Evolutionary conservation across 2,113 vertebrate species (phyloP), one percentile per base, ranked within the genome.

Genomic region (Platycercus adscitus): DNA sequence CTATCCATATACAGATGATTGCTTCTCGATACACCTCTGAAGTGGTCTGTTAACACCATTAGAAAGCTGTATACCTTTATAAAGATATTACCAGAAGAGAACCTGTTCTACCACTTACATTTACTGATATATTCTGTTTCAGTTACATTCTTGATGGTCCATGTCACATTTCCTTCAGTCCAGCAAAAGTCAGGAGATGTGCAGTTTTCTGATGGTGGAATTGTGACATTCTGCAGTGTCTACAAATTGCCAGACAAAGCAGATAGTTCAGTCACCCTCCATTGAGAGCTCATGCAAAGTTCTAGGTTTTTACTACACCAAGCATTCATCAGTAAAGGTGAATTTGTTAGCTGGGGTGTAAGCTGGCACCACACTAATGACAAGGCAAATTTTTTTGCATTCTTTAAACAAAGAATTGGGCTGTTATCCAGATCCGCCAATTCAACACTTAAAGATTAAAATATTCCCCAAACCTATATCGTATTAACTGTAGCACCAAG

Each of bases 201-300:
- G 94, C 99, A 99, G 89, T 97, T 98, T 5, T 81, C 96, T 19
- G 88, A n/a, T 12, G 97, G 92, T 16, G 98, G 95, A 89, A 99
- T 94, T 0, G 99, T 99, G 58, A 60, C 43, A 37, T 99, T 99
- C 96, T 91, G 91, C 82, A 97, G 96, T 29, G 92, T 98, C 99
- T 99, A 96, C 91, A 90, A 93, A 63, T 88, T 77, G 58, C 29
- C 86, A 97, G 82, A 89, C 19, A 96, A 94, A 89, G 73, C 14
- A 89, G 23, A 56, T 15, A 49, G 11, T 52, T 95, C 11, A 50
- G 60, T 56, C 58, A 66, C 21, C 25, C 26, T 64, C 68, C 44
- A 26, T 11, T 64, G 84, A 79, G 16, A 28, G 17, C 17, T 71
- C 47, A 64, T 19, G 5, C 5, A 24, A 41, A 78, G 39, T 46